Evolutionary conservation across 1,140 invertebrate genomes (phyloP).

Genomic region (Monochamus saltuarius): DNA sequence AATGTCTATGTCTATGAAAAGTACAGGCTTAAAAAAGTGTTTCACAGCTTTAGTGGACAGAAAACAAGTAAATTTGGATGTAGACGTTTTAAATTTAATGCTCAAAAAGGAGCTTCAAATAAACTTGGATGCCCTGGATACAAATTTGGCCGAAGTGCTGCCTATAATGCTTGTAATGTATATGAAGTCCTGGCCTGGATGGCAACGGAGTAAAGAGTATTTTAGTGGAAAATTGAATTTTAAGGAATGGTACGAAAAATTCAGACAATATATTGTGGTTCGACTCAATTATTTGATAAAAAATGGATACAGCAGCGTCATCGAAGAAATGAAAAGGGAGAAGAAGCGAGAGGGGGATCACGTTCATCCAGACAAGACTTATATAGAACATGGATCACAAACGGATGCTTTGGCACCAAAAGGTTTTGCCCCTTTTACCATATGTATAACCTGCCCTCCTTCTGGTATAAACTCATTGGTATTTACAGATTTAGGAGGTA

Average conservation of each 20-base stretch:
- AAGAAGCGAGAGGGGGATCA: not conserved
- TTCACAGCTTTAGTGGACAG: slow-evolving; percentile 31
- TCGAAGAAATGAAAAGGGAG: slow-evolving; percentile 6
- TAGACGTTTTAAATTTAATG: slow-evolving; percentile 28
- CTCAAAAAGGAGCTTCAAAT: slow-evolving; percentile 29
- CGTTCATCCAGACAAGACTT: slow-evolving; percentile 5
- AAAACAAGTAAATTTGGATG: slow-evolving; percentile 32
- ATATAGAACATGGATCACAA: slow-evolving; percentile 18
- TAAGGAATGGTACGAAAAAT: slow-evolving; percentile 32
- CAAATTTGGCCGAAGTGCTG: slow-evolving; percentile 10
- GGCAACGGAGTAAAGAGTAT: slow-evolving; percentile 33
- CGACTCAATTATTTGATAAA: slow-evolving; percentile 25
- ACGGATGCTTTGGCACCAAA: slow-evolving; percentile 28
- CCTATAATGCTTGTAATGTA: slow-evolving; percentile 34
- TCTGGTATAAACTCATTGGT: slow-evolving; percentile 24
- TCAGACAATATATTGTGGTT: slow-evolving; percentile 27
- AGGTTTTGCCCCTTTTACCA: slow-evolving; percentile 21
- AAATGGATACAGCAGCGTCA: slow-evolving; percentile 13
- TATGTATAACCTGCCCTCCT: slow-evolving; percentile 23
- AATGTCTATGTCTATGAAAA: slow-evolving; percentile 5
- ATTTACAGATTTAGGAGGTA: slow-evolving; percentile 28
- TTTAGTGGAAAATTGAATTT: slow-evolving; percentile 31
- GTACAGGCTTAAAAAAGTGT: slow-evolving; percentile 25
- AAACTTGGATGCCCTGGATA: slow-evolving; percentile 21
- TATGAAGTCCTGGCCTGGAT: slow-evolving; percentile 36